Base-by-base conservation (phyloP, 2,113 vertebrate genomes). In the Thomomys bottae region DNA sequence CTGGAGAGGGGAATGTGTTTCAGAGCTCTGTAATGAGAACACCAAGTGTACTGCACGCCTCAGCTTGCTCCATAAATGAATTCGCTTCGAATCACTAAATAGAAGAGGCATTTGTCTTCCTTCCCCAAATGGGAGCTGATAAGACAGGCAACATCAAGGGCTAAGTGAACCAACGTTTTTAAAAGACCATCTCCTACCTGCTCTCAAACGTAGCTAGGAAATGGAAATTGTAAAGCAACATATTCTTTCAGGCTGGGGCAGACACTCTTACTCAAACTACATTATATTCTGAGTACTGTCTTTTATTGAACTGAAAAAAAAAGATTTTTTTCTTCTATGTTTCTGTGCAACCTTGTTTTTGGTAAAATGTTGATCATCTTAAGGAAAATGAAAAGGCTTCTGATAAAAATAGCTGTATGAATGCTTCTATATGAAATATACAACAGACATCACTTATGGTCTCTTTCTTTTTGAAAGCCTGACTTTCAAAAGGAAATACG, bases 121-220 rank as follows among this genome's bases (percentile, higher is more conserved):
- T 96, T 85, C 78, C 96, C 84, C 67, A 96, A 95, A 95, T 88
- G 97, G 97, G 97, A 97, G 97, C 97, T 96, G 97, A 97, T 97
- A 96, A 97, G 96, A 96, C 95, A 97, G 94, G 97, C 97, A 97
- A 97, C 96, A 97, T 96, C 83, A 87, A 97, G 97, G 97, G 97
- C 80, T 95, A 97, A 98, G 97, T 96, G 91, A 97, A 98, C 96
- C 97, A 96, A 82, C 96, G 95, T 93, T 97, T 97, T 97, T 97
- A 98, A 96, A 98, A 97, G 97, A 97, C 97, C 96, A 97, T 98
- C 97, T 97, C 96, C 97, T 97, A 98, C 98, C 98, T 98, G 97
- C 97, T 98, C 96, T 97, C 96, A 96, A 96, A 96, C 96, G 96
- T 95, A 96, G 96, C 96, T 94, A 96, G 95, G 95, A 96, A 98